Evolutionary conservation across 2,113 vertebrate species (phyloP), one percentile per base, ranked within the genome.

Genomic region (Orycteropus afer): DNA sequence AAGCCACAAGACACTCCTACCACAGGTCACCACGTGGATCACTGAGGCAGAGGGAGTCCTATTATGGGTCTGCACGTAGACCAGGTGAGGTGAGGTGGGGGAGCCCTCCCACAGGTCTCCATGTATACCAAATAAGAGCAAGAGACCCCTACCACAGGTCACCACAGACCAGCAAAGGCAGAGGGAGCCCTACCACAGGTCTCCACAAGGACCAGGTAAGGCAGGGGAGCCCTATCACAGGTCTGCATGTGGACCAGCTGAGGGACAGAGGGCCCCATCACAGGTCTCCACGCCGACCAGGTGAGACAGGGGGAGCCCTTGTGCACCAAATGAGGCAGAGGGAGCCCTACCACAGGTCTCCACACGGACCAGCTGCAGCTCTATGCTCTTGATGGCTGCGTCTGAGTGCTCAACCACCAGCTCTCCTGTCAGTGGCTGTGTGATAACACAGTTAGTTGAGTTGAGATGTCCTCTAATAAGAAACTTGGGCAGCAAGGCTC

Each of bases 281-380:
- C 61, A 63, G 61, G 61, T 12, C 61, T 63, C 61, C 61, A 29
- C 61, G 23, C 23, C 4, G 57, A 59, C 57, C 57, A 25, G 57
- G 22, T 27, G 57, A 59, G 49, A 12, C 49, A 49, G 49, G 12
- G 12, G 12, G 49, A 49, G 7, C 12, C 49, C 49, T 12, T 49
- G 17, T 55, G 53, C 3, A 55, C 12, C 53, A 17, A 15, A 3
- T 13, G 53, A 55, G 27, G 61, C 25, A 29, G 10, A 25, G 23
- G 65, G 34, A 18, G 32, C 4, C 99, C 98, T 69, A 99, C 99
- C 99, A 0, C 99, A 99, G 2, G 99, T 99, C 98, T 99, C 99
- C 87, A 99, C 99, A 0, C 99, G 98, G 0, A 99, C 99, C 5
- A 99, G 98, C 98, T 99, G 99, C 93, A 99, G 98, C 93, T 99